Base-by-base conservation (phyloP, 2,797 vertebrate species). In the Gymnoscopelus microlampas region DNA sequence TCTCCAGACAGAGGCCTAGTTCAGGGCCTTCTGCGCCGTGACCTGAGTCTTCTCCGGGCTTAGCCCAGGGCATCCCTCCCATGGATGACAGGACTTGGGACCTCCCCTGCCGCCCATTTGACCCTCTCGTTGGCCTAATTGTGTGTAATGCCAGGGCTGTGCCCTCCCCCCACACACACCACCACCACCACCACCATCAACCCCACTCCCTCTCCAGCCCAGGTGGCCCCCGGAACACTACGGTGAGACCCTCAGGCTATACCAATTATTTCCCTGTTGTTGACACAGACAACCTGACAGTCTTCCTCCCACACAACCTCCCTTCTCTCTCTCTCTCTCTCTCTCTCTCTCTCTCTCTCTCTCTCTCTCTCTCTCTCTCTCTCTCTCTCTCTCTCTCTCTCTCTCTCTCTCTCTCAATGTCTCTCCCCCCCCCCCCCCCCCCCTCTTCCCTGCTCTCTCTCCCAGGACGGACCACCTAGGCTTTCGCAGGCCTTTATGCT, bases 211-310 rank as follows among this genome's bases (percentile, higher is more conserved):
- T 81, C 73, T 82, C 83, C 78, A 78, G 67, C 74, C 74, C 74
- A 66, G 59, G 69, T 39, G 60, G 77, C 79, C 80, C 66, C 75
- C 0, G 11, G 71, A 75, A 75, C 7, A 35, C 71, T 55, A 19
- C 49, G 15, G 63, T 13, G 57, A 78, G 80, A 66, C 82, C 84
- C 77, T 65, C 9, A 3, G 82, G 87, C 87, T 71, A 63, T 66
- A 82, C 79, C 87, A 91, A 91, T 90, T 88, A 89, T 92, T 91
- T 86, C 82, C 76, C 79, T 85, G 80, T 86, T 91, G 86, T 92
- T 90, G 86, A 93, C 89, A 92, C 88, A 90, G 89, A 88, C 83
- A 85, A 85, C 85, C 87, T 87, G 87, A 89, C 86, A 89, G 76
- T 79, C 83, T 85, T 73, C 80, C 87, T 84, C 85, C 86, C 78